Base-by-base conservation (phyloP, 2,888 invertebrate genomes). In the Drosophila buzzatii region DNA sequence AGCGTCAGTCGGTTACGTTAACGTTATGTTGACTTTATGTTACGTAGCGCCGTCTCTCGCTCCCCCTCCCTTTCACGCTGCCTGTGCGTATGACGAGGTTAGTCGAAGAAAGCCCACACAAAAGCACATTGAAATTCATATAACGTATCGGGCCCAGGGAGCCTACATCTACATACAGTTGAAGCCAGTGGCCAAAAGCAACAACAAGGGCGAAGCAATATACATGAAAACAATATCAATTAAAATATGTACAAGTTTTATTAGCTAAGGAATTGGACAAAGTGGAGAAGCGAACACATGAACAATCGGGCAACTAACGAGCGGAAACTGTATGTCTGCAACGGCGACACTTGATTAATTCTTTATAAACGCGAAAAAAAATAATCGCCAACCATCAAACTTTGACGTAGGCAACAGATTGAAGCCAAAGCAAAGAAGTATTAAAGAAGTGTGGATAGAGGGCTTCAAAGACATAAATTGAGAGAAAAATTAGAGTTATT, bases 21-120 rank as follows among this genome's bases (percentile, higher is more conserved):
- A 76, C 64, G 76, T 80, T 76, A 79, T 23, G 73, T 44, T 51
- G 44, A 49, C 42, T 67, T 73, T 60, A 18, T 65, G 81, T 80
- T 77, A 73, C 81, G 77, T 70, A 59, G 59, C 74, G 64, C 10
- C 42, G 41, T 55, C 55, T 41, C 55, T 27, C n/a, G 5, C n/a
- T 8, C 52, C 8, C 33, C 2, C 35, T 35, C 52, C 23, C 52
- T 23, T 18, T 33, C 33, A 3, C 18, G 1, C 7, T 33, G 31
- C 31, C 18, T n/a, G 7, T 18, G 18, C 6, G 52, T 23, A 10
- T 44, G 60, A 27, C 52, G 60, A 44, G 52, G 33, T 51, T 37
- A 47, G 57, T 78, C 73, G 76, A 86, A 79, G 86, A 90, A 91
- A 89, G 85, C 89, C 84, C 90, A 81, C 88, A 90, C 89, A 91